phyloP scores from a whole-genome alignment of 2,888 invertebrate species.

The Gastracanthus pulcherrimus region DNA sequence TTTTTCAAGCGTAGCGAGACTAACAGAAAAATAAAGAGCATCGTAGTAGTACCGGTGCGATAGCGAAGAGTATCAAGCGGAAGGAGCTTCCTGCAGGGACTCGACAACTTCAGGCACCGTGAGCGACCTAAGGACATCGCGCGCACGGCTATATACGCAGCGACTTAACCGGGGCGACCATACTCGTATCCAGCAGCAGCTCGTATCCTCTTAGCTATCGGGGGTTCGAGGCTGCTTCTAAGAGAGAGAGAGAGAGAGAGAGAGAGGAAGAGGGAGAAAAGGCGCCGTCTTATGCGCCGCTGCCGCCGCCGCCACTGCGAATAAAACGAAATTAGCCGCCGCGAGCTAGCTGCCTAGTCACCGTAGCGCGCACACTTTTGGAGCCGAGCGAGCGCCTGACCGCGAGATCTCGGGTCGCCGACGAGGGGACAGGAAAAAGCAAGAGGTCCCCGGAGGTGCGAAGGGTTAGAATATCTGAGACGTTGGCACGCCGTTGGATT shows the following conservation, averaged over 20 bases:
- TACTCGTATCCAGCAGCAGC: no score
- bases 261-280: no score
- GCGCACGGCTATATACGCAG: background rate
- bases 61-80: background rate
- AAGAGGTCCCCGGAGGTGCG: constrained; percentile 60
- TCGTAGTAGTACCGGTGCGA: background rate
- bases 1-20: background rate
- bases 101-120: background rate
- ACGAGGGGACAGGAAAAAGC: constrained; percentile 58
- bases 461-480: constrained; percentile 64
- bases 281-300: no score
- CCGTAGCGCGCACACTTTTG: background rate
- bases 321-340: constrained; percentile 51
- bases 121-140: background rate
- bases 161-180: background rate
- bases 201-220: constrained; percentile 34
- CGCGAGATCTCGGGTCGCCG: constrained; percentile 1
- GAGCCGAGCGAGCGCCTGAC: background rate
- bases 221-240: no score
- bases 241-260: no score
- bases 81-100: background rate
- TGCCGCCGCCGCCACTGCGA: background rate
- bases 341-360: background rate
- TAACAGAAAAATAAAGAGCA: background rate
- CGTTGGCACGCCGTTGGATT: constrained; percentile 69